Base-by-base conservation (phyloP, 2,797 vertebrate species). In the Clarias fuscus region DNA sequence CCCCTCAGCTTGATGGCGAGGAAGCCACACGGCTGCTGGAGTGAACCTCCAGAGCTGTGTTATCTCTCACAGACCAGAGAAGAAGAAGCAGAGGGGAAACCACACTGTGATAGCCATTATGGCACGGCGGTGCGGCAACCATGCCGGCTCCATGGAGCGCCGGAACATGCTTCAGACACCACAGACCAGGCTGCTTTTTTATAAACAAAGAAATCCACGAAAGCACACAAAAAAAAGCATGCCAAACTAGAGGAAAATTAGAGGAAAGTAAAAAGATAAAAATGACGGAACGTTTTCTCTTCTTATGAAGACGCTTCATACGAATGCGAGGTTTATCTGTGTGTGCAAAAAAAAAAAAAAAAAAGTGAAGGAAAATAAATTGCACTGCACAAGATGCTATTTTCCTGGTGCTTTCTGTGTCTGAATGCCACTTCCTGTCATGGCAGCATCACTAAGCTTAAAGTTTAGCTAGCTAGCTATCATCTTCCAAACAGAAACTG, bases 61-160 rank as follows among this genome's bases (percentile, higher is more conserved):
- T 94, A 95, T 95, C 94, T 94, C 90, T 91, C 83, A 89, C 92
- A 84, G 86, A 91, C 92, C 93, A 94, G 94, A 92, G 91, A 90
- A 88, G 37, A 53, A 59, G 37, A 53, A 59, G 86, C 67, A 62
- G 83, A 77, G 73, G 84, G 43, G 86, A 86, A 88, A 70, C 86
- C 68, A 88, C 73, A 53, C 71, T 68, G 78, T 18, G 77, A 24
- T 27, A n/a, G 87, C 84, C 85, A 87, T 86, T 90, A 87, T 7
- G 82, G 85, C 70, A 56, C 72, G 40, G 20, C 56, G 22, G 79
- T 13, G 24, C 1, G 61, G 59, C 48, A 22, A 83, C 86, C 82
- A 82, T 85, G 72, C 58, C 76, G 85, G 87, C 87, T 87, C 85
- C 22, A 8, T 48, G 72, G 82, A 11, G 43, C 37, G 70, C 30